Evolutionary conservation across 2,113 vertebrate species (phyloP).

Genomic region (Xyrauchen texanus): DNA sequence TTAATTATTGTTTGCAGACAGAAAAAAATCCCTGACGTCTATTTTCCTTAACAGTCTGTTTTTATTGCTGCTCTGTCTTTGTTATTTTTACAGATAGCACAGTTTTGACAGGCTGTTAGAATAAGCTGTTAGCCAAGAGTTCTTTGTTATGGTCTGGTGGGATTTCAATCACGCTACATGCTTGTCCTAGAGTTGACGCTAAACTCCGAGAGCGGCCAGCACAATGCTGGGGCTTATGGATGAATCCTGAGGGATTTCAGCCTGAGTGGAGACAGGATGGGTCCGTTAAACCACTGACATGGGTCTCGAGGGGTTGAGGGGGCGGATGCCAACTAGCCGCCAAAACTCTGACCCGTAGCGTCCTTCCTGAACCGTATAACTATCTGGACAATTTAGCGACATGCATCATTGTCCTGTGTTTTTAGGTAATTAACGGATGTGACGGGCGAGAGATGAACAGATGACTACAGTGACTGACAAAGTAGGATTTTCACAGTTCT

Average conservation of each 20-base stretch:
- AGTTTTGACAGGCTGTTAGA: slow-evolving; percentile 5
- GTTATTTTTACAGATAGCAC: background rate
- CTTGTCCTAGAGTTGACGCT: slow-evolving; percentile 23
- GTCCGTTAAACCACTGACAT: background rate
- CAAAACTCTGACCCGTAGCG: background rate
- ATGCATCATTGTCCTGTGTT: background rate
- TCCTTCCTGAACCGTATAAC: slow-evolving; percentile 33
- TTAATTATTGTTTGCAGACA: too few species aligned
- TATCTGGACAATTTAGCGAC: background rate
- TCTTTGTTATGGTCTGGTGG: background rate
- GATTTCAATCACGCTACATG: slow-evolving; percentile 43
- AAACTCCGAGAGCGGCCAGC: slow-evolving; percentile 21
- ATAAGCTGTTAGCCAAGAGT: too few species aligned
- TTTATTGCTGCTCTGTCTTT: background rate
- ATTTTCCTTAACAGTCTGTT: too few species aligned
- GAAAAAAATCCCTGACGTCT: too few species aligned
- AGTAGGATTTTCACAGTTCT: background rate
- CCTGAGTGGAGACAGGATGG: slow-evolving; percentile 13
- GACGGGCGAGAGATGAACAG: background rate
- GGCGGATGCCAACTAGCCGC: background rate
- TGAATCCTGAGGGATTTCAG: slow-evolving; percentile 45
- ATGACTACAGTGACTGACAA: background rate
- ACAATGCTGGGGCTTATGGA: slow-evolving; percentile 38
- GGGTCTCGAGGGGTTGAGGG: slow-evolving; percentile 16
- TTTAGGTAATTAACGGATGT: background rate